These are phyloP conservation scores for Monochamus saltuarius DNA, from an alignment of 1,140 invertebrate genomes.

Conservation along the genomic window DNA sequence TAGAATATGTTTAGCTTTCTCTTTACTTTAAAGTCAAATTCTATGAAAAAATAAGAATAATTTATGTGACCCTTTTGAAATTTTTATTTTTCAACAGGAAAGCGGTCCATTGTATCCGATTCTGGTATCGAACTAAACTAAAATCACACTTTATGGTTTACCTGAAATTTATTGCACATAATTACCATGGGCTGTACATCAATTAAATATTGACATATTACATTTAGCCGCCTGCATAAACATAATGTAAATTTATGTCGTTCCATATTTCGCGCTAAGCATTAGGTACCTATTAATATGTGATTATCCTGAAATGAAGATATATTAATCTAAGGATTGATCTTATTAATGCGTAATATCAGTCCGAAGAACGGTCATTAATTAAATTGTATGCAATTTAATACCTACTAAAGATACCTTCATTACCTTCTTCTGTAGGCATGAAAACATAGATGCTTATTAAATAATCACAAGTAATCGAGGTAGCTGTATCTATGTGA, in stretches of 20 bases:
- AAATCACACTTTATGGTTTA: conserved; percentile 2
- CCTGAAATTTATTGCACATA: conserved; percentile 31
- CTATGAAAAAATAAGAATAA: too few relatives aligned
- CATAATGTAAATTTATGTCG: conserved; percentile 37
- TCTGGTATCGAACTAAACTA: too few relatives aligned
- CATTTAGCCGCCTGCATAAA: conserved; percentile 34
- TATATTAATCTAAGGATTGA: conserved; percentile 15
- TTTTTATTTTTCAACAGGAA: too few relatives aligned
- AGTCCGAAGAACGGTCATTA: conserved; percentile 8
- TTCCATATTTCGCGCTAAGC: conserved; percentile 31
- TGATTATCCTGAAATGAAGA: conserved; percentile 26
- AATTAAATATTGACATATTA: conserved; percentile 41
- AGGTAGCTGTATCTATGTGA: too few relatives aligned
- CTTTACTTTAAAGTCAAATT: too few relatives aligned
- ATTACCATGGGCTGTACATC: conserved; percentile 27
- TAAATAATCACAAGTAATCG: too few relatives aligned
- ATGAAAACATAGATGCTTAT: too few relatives aligned
- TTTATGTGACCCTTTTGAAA: too few relatives aligned
- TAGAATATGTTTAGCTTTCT: too few relatives aligned
- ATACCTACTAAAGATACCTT: too few relatives aligned
- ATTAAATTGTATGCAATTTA: background rate
- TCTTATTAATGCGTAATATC: conserved; percentile 4
- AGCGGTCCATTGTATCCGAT: too few relatives aligned
- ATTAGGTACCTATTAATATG: conserved; percentile 29
- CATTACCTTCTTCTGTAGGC: too few relatives aligned